Evolutionary conservation across 1,140 invertebrate genomes (phyloP), one percentile per base, ranked within the genome.

Genomic region (Leptestheria dahalacensis): DNA sequence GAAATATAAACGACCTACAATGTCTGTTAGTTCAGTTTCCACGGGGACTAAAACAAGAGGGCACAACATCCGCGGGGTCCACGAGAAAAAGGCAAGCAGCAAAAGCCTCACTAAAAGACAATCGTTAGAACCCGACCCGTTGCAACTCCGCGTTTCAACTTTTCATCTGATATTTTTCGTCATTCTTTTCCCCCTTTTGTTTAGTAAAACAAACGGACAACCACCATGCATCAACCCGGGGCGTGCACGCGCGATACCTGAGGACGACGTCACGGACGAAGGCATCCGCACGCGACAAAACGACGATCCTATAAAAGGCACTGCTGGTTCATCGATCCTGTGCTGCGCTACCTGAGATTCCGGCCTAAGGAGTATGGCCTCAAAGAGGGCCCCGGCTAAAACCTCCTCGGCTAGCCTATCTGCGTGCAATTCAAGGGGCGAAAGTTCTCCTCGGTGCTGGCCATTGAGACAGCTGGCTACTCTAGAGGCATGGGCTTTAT

Each of bases 261-360:
- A 25, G 26, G 26, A 29, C 53, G 53, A 56, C 53, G 49, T 51
- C 29, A 28, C 18, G 23, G 57, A 21, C 33, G 21, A 60, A 26
- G 58, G 58, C 25, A 60, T 33, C 18, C 28, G 58, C 6, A 60
- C 28, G 47, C 58, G 58, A 52, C 58, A 60, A 46, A 60, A 60
- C n/a, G 58, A 60, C 18, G 58, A 60, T 11, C 58, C 58, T 26
- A 60, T 46, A 41, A 60, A 60, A 29, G 49, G 58, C 46, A 60
- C 53, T 10, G 41, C 23, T 20, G 28, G 24, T 23, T 33, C 53
- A 20, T 26, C 24, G 26, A 12, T 25, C 53, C 2, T 25, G 24
- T 41, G 33, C 33, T 15, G 33, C 6, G 33, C 33, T 41, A 9
- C 33, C 33, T 41, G 33, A 41, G 33, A 15, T 41, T 41, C 33